Evolutionary conservation across 2,888 invertebrate genomes (phyloP), one percentile per base, ranked within the genome.

Genomic region (Agrotis exclamationis): DNA sequence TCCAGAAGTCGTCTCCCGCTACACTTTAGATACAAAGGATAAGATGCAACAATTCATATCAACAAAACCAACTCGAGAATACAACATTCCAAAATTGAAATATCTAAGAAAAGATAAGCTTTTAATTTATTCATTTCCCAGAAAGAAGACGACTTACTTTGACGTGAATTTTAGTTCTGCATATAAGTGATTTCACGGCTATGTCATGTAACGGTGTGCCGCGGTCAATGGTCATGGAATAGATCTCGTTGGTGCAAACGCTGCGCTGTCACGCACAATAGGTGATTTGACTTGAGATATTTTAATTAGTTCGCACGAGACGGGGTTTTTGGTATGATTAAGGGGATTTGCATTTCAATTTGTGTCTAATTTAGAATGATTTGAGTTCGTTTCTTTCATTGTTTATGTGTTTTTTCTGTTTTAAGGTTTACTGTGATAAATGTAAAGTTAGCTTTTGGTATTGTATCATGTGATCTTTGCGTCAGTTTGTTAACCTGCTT

Each of bases 291-390:
- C 87, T 88, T 89, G 88, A 88, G 90, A 88, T 88, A 90, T 89
- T 77, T 90, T 86, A 87, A 90, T 88, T 86, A 86, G 81, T 91
- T 93, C 93, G 86, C 93, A 93, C 91, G 91, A 86, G 84, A 71
- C 70, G 24, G 64, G 6, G 58, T 69, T 70, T 70, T 73, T 85
- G n/a, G 18, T 58, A 65, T 74, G 70, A 81, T 71, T 84, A 58
- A 81, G 79, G 76, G 80, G n/a, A 56, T 75, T 64, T 74, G 53
- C 33, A 57, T 57, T 60, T 44, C 16, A 24, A 68, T 33, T 60
- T 47, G 11, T 48, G 18, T 22, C 22, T 16, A 14, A 3, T 45
- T 48, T 48, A 44, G 18, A 45, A 14, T 39, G 9, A n/a, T 44
- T 59, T 56, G 13, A n/a, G 5, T 18, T 45, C 5, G 0, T 50